Evolutionary conservation across 1,140 invertebrate species (phyloP).

Genomic region (Octopus sinensis): DNA sequence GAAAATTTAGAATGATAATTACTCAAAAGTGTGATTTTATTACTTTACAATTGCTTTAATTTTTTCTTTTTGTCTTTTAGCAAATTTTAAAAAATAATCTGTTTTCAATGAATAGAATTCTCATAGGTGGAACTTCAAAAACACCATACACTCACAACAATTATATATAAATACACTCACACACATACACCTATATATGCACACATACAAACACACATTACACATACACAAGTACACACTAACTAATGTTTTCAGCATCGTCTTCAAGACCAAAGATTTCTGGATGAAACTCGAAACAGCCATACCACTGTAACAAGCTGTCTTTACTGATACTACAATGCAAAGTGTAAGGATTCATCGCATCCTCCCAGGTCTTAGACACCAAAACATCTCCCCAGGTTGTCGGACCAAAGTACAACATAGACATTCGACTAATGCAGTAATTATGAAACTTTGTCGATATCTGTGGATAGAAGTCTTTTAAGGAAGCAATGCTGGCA

Average conservation of each 20-base stretch:
- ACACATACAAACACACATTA: too few species aligned
- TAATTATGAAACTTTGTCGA: conserved; percentile 38
- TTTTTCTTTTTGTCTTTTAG: too few species aligned
- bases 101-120: too few species aligned
- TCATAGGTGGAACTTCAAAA: too few species aligned
- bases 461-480: conserved; percentile 30
- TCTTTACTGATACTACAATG: conserved; percentile 35
- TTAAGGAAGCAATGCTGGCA: conserved; percentile 37
- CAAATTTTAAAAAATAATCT: too few species aligned
- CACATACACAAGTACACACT: too few species aligned
- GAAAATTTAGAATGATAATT: too few species aligned
- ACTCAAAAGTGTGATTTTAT: too few species aligned
- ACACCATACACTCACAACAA: too few species aligned
- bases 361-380: conserved; percentile 38
- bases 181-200: too few species aligned
- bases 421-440: conserved; percentile 33
- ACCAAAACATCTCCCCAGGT: conserved; percentile 38
- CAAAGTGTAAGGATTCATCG: conserved; percentile 25
- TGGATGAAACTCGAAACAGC: conserved; percentile 31
- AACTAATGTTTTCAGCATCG: neutral
- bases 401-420: conserved; percentile 36
- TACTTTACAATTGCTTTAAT: too few species aligned
- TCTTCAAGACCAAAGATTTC: conserved; percentile 31
- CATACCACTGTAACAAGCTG: conserved; percentile 31
- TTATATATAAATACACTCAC: too few species aligned